Conservation (phyloP, 2,113 vertebrate species). For the Atherinomorus stipes region DNA sequence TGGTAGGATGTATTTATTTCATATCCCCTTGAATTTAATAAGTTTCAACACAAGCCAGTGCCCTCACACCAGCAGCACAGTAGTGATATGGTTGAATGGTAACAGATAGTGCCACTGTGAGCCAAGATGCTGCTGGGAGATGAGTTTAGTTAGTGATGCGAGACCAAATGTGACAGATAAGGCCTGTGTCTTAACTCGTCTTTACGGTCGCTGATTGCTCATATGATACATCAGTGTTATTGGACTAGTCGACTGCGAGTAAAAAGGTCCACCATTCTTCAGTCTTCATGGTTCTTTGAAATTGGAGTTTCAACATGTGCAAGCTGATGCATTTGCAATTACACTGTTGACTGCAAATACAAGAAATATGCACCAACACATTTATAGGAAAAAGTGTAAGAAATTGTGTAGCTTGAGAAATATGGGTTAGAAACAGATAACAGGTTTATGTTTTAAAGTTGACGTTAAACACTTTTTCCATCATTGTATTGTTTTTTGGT, state of each 20-base stretch:
- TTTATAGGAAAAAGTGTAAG: neutral
- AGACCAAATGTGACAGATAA: conserved; percentile 32
- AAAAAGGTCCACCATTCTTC: neutral
- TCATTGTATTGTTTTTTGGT: no score
- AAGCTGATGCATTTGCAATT: neutral
- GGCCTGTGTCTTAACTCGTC: conserved; percentile 9
- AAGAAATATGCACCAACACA: neutral
- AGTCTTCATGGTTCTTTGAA: neutral
- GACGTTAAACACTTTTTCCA: no score
- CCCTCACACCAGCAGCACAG: conserved; percentile 31
- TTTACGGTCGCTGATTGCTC: neutral
- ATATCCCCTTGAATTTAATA: conserved; percentile 46
- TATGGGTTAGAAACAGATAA: neutral
- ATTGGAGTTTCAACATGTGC: neutral
- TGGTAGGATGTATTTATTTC: conserved; percentile 46
- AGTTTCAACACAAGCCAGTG: conserved; percentile 38
- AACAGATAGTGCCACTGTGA: conserved; percentile 28
- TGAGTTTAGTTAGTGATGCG: conserved; percentile 43
- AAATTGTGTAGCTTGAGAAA: neutral
- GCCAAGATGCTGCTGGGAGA: conserved; percentile 34
- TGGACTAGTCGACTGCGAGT: neutral
- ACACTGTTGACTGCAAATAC: neutral
- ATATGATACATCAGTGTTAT: conserved; percentile 2
- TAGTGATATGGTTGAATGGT: conserved; percentile 13
- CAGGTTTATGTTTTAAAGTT: neutral